phyloP scores from a whole-genome alignment of 1,140 invertebrate species.

The Magallana angulata region DNA sequence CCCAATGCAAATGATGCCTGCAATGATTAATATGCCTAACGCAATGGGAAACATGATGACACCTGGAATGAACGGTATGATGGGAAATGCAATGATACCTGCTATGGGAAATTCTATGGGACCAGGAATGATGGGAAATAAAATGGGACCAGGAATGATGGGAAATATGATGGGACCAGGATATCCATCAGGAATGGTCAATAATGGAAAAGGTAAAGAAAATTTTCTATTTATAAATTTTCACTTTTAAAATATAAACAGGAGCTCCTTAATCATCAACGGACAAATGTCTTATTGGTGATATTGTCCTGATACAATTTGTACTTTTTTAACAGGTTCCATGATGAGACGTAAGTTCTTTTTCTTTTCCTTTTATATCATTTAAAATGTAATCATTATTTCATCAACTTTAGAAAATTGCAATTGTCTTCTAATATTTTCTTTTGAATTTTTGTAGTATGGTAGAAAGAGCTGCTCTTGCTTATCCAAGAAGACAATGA shows the following conservation, averaged over 20 bases:
- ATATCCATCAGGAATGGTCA: neutral
- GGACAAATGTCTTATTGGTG: no score
- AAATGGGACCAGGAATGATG: neutral
- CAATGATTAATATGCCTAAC: neutral
- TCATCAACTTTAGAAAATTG: neutral
- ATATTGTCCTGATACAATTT: neutral
- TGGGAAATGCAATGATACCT: neutral
- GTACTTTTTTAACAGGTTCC: neutral
- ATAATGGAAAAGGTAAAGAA: neutral
- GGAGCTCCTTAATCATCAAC: no score
- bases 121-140: neutral
- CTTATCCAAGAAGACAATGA: slow-evolving; percentile 28
- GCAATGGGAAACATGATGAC: neutral
- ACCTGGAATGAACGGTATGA: neutral
- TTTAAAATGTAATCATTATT: neutral
- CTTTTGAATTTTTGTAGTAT: neutral
- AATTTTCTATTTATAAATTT: neutral
- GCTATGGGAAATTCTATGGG: neutral
- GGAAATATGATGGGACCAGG: neutral
- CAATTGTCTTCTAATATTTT: neutral
- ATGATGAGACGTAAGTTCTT: slow-evolving; percentile 1
- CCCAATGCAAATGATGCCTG: neutral
- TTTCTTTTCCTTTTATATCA: no score
- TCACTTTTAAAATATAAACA: no score
- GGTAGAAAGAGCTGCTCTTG: neutral